Conservation (phyloP, 2,797 vertebrate genomes). For the Rhyacichthys aspro region DNA sequence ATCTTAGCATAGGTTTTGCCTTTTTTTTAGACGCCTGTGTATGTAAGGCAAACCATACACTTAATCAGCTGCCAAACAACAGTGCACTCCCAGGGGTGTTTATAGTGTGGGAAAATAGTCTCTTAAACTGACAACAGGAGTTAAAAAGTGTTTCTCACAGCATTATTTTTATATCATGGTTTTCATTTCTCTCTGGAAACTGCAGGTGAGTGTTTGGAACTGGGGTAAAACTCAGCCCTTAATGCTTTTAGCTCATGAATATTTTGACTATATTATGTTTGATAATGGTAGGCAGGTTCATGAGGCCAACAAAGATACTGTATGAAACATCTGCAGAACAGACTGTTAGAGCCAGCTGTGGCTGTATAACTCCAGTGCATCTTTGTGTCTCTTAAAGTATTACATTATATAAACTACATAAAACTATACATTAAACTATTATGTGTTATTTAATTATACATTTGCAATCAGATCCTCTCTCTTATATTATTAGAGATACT, state of each 20-base stretch:
- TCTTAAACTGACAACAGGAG: conserved; percentile 4
- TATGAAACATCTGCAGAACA: not conserved
- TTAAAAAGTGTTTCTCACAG: not conserved
- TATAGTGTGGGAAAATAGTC: conserved; percentile 5
- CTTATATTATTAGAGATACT: too few relatives aligned
- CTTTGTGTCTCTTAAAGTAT: too few relatives aligned
- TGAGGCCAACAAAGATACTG: not conserved
- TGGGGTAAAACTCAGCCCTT: too few relatives aligned
- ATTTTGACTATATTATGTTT: too few relatives aligned
- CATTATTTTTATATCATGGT: too few relatives aligned
- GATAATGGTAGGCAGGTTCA: not conserved
- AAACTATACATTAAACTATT: too few relatives aligned
- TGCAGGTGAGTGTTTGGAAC: too few relatives aligned
- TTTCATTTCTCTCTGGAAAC: not conserved
- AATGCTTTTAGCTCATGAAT: too few relatives aligned
- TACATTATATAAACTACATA: too few relatives aligned
- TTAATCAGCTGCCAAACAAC: conserved; percentile 17
- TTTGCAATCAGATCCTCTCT: too few relatives aligned
- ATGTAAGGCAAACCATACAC: conserved; percentile 21
- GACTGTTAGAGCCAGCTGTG: not conserved
- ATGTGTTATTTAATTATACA: too few relatives aligned
- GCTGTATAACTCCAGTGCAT: too few relatives aligned
- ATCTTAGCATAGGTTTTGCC: not conserved
- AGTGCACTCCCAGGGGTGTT: conserved; percentile 7
- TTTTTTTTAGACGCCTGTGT: not conserved